Percentiles rank a stretch among this genome's conserved stretches.
These are phyloP conservation scores for Spongilla lacustris DNA, from an alignment of 37 sponge, comb jelly and placozoan species.

Conservation along the genomic window DNA sequence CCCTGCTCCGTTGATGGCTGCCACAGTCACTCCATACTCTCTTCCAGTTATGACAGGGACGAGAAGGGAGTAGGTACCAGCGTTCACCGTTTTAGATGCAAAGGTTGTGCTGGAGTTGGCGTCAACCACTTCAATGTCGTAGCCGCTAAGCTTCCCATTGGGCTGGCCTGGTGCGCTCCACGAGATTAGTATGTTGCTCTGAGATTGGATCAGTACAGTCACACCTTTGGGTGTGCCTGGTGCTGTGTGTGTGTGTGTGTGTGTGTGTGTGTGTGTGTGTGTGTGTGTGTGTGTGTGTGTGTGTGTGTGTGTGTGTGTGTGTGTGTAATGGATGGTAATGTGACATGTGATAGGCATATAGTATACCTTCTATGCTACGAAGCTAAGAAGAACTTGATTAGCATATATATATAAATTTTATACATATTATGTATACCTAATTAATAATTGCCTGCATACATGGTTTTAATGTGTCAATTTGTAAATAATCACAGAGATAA, in stretches of 20 bases:
- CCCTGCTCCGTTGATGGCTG: neutral
- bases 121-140: slow-evolving; percentile 17
- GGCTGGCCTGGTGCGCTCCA: slow-evolving; percentile 61
- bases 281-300: neutral
- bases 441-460: no score
- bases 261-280: neutral
- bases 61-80: neutral
- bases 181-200: slow-evolving; percentile 8
- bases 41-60: neutral
- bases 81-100: neutral
- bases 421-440: no score
- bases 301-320: no score
- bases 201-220: neutral
- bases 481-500: no score
- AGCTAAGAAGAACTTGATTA: no score
- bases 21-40: neutral
- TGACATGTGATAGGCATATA: no score
- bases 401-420: no score
- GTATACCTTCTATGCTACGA: no score
- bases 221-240: slow-evolving; percentile 37
- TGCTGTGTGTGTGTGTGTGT: slow-evolving; percentile 3
- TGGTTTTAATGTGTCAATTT: no score
- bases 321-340: no score
- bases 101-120: slow-evolving; percentile 2
- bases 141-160: slow-evolving; percentile 51